A percentile compares a stretch with the other conserved stretches of the same genome.
phyloP scores from a whole-genome alignment of 2,797 vertebrate species.

The Nothura maculosa region DNA sequence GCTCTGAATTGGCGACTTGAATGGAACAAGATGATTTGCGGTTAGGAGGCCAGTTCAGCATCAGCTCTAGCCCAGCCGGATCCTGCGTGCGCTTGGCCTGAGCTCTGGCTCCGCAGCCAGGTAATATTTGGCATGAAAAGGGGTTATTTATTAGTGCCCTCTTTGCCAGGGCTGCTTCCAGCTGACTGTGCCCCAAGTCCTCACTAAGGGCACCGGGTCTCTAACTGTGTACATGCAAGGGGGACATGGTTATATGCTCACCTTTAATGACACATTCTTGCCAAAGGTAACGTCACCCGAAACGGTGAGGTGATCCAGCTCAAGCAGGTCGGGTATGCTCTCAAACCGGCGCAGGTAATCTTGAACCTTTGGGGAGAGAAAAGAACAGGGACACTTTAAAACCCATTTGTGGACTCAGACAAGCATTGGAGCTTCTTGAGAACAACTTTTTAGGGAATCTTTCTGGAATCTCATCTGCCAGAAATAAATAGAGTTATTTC shows the following conservation, averaged over 20 bases:
- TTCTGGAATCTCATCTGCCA: neutral
- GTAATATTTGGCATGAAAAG: fast-evolving
- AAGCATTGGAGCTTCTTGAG: neutral
- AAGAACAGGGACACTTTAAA: neutral
- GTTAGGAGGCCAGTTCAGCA: neutral
- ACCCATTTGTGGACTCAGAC: neutral
- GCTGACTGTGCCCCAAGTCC: fast-evolving
- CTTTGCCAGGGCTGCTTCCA: neutral
- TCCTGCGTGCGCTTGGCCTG: neutral
- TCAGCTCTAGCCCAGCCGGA: neutral
- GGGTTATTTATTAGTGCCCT: neutral
- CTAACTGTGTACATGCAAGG: neutral
- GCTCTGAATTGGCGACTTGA: fast-evolving
- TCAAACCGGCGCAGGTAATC: slow-evolving; percentile 96
- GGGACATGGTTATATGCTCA: slow-evolving; percentile 51
- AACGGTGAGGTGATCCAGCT: slow-evolving; percentile 97
- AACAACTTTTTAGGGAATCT: too few species aligned
- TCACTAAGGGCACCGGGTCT: neutral
- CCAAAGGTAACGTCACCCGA: slow-evolving; percentile 98
- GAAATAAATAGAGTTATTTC: fast-evolving
- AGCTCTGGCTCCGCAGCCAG: neutral
- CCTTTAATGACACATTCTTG: slow-evolving; percentile 97
- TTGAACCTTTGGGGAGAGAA: slow-evolving; percentile 87
- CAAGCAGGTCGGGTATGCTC: slow-evolving; percentile 98
- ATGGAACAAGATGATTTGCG: fast-evolving